These are phyloP conservation scores for Psittacara wagleri DNA, from an alignment of 2,113 vertebrate species.

Conservation along the genomic window DNA sequence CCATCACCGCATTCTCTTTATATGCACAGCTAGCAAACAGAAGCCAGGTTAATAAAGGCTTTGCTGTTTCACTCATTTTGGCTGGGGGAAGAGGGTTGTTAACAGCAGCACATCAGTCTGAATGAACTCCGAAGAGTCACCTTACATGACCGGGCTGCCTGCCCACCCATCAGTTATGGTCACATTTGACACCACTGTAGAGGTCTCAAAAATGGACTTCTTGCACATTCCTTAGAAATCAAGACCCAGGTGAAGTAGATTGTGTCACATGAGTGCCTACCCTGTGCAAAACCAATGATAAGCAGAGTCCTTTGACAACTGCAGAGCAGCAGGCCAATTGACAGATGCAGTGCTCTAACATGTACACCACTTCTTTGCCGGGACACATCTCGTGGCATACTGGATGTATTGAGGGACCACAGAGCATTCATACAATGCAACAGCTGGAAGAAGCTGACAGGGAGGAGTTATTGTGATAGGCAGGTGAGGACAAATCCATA, in stretches of 20 bases:
- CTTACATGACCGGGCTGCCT: rapidly evolving
- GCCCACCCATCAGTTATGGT: rapidly evolving
- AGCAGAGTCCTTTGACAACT: background rate
- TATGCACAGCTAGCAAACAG: background rate
- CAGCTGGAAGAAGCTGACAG: background rate
- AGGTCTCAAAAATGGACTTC: background rate
- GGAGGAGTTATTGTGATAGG: rapidly evolving
- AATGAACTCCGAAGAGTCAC: background rate
- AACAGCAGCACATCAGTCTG: rapidly evolving
- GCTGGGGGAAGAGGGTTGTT: background rate
- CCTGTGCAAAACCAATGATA: background rate
- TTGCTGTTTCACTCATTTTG: background rate
- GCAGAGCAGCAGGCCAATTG: background rate
- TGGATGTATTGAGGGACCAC: background rate
- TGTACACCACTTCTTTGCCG: background rate
- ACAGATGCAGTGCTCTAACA: background rate
- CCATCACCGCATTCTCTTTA: rapidly evolving
- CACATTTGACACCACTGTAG: background rate
- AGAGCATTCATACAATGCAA: background rate
- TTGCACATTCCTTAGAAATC: no score
- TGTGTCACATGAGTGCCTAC: background rate
- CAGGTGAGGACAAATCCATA: background rate
- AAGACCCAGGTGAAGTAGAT: background rate
- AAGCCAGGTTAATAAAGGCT: background rate
- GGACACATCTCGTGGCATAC: background rate